Evolutionary conservation across 2,113 vertebrate genomes (phyloP), one percentile per base, ranked within the genome.

Genomic region (Cygnus buccinator): DNA sequence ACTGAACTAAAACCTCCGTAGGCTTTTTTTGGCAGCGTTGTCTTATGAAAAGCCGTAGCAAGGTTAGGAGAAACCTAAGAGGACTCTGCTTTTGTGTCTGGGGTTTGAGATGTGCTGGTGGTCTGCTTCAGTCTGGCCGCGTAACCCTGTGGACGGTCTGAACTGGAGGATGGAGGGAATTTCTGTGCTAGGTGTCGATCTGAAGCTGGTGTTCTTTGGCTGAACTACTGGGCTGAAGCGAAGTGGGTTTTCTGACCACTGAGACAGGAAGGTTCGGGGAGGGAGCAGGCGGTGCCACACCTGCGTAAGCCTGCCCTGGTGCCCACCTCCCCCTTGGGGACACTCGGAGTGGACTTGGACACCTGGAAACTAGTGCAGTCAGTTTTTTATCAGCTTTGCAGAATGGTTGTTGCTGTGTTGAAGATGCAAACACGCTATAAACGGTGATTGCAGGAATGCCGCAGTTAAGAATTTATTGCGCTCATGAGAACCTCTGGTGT

Each of bases 31-130:
- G 18, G 43, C 57, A 11, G 3, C 4, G 2, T 14, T 44, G 18
- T 22, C 8, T 52, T 37, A 5, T 1, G 48, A n/a, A 50, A n/a
- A 72, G 46, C 74, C 67, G n/a, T 19, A 33, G 0, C 1, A 2
- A 54, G 58, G 35, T 12, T 15, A 8, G 59, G 80, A 55, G 65
- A 39, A 48, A 13, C 0, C 11, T 9, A 8, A 52, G 57, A 26
- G 81, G 41, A 48, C 31, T 37, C 16, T 19, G 52, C 28, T 66
- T 21, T 23, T 17, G 20, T 17, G 14, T 18, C 20, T 43, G 62
- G 82, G 22, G 35, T 9, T 37, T 4, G 43, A 70, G 90, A 11
- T 1, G 3, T n/a, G 67, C 61, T 48, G 72, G 28, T 59, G 52
- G 15, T 29, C 44, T 13, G 18, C 4, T 57, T n/a, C n/a, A 52